Conservation (phyloP, 2,797 vertebrate genomes). For the Sebastes oblongus region DNA sequence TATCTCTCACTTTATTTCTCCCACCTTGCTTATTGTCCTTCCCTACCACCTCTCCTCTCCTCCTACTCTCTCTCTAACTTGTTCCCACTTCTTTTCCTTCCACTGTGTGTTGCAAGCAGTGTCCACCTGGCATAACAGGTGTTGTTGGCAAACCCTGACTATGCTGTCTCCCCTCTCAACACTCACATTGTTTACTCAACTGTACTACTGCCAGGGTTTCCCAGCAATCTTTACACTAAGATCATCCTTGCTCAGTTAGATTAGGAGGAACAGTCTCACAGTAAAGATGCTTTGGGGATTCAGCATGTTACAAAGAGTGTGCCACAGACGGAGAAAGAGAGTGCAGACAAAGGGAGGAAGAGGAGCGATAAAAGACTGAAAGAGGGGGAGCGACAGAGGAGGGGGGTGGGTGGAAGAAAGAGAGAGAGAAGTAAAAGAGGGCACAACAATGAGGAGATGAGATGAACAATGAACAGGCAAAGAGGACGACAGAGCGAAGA, state of each 20-base stretch:
- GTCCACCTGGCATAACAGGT: constrained; percentile 62
- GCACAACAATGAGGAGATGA: not conserved
- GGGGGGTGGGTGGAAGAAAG: not conserved
- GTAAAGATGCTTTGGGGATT: constrained; percentile 22
- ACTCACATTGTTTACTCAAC: constrained; percentile 36
- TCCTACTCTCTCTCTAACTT: not conserved
- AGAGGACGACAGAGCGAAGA: not conserved
- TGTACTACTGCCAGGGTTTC: not conserved
- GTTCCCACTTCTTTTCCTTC: not conserved
- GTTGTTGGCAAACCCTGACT: constrained; percentile 30
- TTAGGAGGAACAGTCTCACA: constrained; percentile 18
- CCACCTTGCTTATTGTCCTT: not conserved
- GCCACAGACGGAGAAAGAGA: not conserved
- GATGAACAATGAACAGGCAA: constrained; percentile 21
- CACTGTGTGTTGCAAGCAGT: constrained; percentile 10
- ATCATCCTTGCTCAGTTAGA: constrained; percentile 12
- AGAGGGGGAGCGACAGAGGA: not conserved
- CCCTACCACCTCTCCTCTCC: not conserved
- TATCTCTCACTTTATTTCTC: not conserved
- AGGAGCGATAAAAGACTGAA: not conserved
- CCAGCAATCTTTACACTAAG: not conserved
- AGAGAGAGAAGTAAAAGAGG: not conserved
- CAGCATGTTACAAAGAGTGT: not conserved
- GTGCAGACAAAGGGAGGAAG: not conserved
- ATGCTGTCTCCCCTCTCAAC: constrained; percentile 12